Percentiles rank a stretch among this genome's conserved stretches.
Evolutionary conservation across 2,113 vertebrate genomes (phyloP).

Genomic region (Trochalopteron elliotii): DNA sequence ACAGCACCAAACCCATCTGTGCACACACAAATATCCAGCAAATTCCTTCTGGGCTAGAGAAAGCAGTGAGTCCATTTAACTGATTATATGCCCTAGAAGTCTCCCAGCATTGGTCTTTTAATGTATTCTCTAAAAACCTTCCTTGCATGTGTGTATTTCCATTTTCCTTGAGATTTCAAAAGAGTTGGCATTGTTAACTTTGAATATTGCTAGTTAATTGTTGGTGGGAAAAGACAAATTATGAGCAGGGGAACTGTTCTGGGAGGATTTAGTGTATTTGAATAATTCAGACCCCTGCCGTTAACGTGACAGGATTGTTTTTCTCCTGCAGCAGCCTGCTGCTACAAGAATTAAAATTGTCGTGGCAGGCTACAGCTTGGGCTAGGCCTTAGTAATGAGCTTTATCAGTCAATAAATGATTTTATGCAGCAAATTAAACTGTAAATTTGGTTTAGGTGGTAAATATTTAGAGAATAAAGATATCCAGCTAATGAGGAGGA

Average conservation of each 20-base stretch:
- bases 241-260: slow-evolving; percentile 87
- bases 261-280: slow-evolving; percentile 97
- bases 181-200: slow-evolving; percentile 93
- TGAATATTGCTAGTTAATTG: slow-evolving; percentile 94
- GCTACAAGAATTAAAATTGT: slow-evolving; percentile 89
- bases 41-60: not conserved
- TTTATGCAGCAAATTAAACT: slow-evolving; percentile 88
- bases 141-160: not conserved
- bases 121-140: not conserved
- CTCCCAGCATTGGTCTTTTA: not conserved
- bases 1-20: not conserved
- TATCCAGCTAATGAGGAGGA: slow-evolving; percentile 80
- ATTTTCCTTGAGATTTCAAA: slow-evolving; percentile 74
- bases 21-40: not conserved
- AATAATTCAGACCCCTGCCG: slow-evolving; percentile 98
- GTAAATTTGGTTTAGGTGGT: slow-evolving; percentile 83
- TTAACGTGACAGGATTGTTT: slow-evolving; percentile 96
- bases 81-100: not conserved
- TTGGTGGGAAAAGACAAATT: slow-evolving; percentile 95
- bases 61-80: not conserved
- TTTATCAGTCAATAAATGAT: slow-evolving; percentile 92
- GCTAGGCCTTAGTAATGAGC: slow-evolving; percentile 85
- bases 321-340: slow-evolving; percentile 91
- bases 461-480: slow-evolving; percentile 89
- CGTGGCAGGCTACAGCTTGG: slow-evolving; percentile 77